Conservation (phyloP, 2,888 invertebrate genomes). For the Leistus spinibarbis region DNA sequence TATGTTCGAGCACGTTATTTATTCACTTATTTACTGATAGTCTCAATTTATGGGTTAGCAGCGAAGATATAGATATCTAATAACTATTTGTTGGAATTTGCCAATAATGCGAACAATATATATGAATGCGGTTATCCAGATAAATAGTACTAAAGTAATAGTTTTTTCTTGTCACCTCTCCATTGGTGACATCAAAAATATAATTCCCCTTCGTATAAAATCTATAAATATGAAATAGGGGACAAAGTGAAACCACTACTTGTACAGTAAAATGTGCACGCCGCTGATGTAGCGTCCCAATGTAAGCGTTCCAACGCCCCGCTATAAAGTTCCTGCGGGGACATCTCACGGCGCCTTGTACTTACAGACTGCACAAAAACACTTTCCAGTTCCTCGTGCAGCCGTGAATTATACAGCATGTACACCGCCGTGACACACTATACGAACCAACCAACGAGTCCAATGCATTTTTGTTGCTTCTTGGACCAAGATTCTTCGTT, state of each 20-base stretch:
- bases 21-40: background rate
- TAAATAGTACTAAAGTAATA: too few relatives aligned
- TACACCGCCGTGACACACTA: constrained; percentile 19
- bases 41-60: background rate
- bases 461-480: constrained; percentile 4
- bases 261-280: background rate
- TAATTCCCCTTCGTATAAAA: too few relatives aligned
- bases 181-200: too few relatives aligned
- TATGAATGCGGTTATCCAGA: too few relatives aligned
- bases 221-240: too few relatives aligned
- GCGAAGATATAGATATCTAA: background rate
- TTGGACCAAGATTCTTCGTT: background rate
- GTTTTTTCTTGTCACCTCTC: too few relatives aligned
- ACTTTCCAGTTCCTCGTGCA: constrained; percentile 43
- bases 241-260: background rate
- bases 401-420: constrained; percentile 44
- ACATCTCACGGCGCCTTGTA: constrained; percentile 44
- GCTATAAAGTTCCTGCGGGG: constrained; percentile 46
- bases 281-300: background rate
- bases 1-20: background rate
- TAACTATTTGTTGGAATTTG: too few relatives aligned
- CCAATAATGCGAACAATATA: too few relatives aligned
- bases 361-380: constrained; percentile 46
- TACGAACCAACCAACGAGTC: background rate
- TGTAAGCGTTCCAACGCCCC: background rate